Conservation (phyloP, 2,113 vertebrate genomes). For the Sylvilagus bachmani region DNA sequence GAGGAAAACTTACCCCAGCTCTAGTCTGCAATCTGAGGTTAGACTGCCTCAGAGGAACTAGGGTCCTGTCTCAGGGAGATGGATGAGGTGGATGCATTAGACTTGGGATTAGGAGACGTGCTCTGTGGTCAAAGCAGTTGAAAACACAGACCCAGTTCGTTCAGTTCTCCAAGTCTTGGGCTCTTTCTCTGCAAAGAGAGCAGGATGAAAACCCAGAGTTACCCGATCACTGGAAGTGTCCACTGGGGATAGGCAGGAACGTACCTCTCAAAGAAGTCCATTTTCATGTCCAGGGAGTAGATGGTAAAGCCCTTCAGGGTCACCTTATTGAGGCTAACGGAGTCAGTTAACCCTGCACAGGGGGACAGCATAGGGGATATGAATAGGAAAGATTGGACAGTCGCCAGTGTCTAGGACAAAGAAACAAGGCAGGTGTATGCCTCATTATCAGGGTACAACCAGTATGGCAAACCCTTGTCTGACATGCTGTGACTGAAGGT, state of each 20-base stretch:
- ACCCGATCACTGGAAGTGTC: too few species aligned
- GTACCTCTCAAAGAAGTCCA: constrained; percentile 88
- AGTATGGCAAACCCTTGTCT: not conserved
- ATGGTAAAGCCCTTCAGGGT: constrained; percentile 87
- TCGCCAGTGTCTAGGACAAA: too few species aligned
- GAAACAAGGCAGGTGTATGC: fast-evolving
- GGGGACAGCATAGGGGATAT: constrained; percentile 22
- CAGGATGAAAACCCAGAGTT: not conserved
- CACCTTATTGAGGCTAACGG: constrained; percentile 82
- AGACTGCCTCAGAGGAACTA: not conserved
- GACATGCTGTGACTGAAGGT: not conserved
- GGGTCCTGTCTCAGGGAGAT: not conserved
- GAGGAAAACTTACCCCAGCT: not conserved
- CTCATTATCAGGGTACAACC: too few species aligned
- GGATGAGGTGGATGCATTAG: not conserved
- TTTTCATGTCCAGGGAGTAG: constrained; percentile 90
- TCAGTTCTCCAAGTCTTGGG: not conserved
- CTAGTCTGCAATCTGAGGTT: not conserved
- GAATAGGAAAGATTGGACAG: not conserved
- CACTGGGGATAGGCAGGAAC: fast-evolving
- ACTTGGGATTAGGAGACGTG: not conserved
- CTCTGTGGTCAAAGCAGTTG: not conserved
- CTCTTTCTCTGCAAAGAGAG: not conserved
- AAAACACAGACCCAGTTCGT: not conserved
- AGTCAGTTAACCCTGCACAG: constrained; percentile 84